Conservation (phyloP, 2,888 invertebrate genomes). For the Villa cingulata region DNA sequence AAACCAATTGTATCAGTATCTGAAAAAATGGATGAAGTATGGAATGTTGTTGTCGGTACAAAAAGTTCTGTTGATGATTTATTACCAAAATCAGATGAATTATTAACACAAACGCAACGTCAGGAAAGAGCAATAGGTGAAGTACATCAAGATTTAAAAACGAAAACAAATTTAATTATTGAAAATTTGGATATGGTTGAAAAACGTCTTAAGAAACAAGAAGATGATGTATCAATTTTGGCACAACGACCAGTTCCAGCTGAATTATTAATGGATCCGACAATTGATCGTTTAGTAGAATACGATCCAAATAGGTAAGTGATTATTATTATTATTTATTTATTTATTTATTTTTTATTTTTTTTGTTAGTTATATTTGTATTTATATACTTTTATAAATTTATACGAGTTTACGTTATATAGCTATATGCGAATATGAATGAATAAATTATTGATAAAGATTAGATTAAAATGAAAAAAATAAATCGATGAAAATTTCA, state of each 20-base stretch:
- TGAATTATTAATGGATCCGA: constrained; percentile 60
- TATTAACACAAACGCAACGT: constrained; percentile 70
- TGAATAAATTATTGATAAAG: too few species aligned
- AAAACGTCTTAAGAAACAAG: constrained; percentile 68
- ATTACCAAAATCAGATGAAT: constrained; percentile 73
- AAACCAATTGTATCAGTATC: constrained; percentile 73
- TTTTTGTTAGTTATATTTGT: background rate
- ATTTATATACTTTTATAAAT: too few species aligned
- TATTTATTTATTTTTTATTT: background rate
- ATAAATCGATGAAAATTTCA: too few species aligned
- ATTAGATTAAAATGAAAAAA: too few species aligned
- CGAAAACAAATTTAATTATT: constrained; percentile 75
- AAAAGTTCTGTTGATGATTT: constrained; percentile 77
- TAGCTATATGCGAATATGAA: too few species aligned
- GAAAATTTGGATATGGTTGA: constrained; percentile 79
- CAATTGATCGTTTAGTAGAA: constrained; percentile 65
- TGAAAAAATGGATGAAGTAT: constrained; percentile 83
- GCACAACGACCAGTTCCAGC: constrained; percentile 63
- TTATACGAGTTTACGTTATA: too few species aligned
- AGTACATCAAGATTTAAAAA: constrained; percentile 66
- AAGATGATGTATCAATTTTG: constrained; percentile 65
- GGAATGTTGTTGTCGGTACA: constrained; percentile 80
- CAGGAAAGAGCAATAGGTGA: constrained; percentile 78
- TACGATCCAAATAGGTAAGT: constrained; percentile 58
- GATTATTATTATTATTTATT: background rate